Base-by-base conservation (phyloP, 2,113 vertebrate genomes). In the Andinoacara biseriatus region DNA sequence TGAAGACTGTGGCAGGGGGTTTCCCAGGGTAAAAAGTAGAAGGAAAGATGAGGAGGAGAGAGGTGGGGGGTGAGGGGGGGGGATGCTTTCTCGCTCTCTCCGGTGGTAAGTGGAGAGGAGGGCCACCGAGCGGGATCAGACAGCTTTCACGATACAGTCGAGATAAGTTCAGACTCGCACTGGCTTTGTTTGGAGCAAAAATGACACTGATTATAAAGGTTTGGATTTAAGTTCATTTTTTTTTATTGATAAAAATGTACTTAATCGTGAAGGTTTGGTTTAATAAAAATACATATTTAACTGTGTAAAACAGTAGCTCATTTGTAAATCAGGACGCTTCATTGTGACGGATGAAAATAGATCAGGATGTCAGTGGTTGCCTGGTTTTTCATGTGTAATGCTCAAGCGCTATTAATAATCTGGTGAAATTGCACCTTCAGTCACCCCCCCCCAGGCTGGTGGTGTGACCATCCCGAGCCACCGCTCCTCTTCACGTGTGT, bases 1-100 rank as follows among this genome's bases (percentile, higher is more conserved):
- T 82, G 54, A 56, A 76, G 78, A 75, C 77, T 92, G 84, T 78
- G 86, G 85, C 1, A 59, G 89, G 92, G 91, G 89, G 81, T 91
- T 94, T 92, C 91, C 91, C 87, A 76, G 86, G 78, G 76, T 78
- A 58, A 65, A 85, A 74, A 74, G 78, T 56, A 74, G 69, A 89
- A 88, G 86, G 87, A 94, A 94, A 94, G 86, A 90, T 80, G 84
- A 87, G 81, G 79, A 86, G 89, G 89, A 78, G 35, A 86, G 20
- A 35, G 62, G 31, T 10, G 18, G 58, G 65, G 49, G 40, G 38
- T 26, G 24, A 15, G 22, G 46, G 10, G 11, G 26, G 38, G 63
- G 54, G 86, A 29, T 38, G 43, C 17, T 74, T 54, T 74, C 49
- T 69, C 35, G 8, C 8, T 38, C 58, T 80, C 81, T 76, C 15